Percentiles rank a stretch among this genome's conserved stretches.
Conservation (phyloP, 2,113 vertebrate genomes). For the Oncorhynchus keta region DNA sequence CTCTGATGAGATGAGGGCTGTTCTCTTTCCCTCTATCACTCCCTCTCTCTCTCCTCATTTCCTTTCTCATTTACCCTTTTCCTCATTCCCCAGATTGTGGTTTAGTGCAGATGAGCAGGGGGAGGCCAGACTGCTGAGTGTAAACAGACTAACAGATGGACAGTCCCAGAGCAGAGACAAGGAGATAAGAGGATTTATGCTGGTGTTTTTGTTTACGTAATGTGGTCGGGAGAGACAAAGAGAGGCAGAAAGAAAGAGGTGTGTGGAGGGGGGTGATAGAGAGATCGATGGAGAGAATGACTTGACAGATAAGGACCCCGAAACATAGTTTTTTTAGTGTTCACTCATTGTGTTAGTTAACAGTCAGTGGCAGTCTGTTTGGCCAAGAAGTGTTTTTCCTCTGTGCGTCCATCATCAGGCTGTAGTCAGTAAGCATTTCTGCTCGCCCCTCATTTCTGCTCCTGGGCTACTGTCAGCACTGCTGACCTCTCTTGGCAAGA, state of each 20-base stretch:
- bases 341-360: not conserved
- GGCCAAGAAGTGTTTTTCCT: constrained; percentile 17
- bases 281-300: constrained; percentile 70
- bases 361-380: constrained; percentile 6
- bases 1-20: not conserved
- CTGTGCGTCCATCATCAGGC: constrained; percentile 37
- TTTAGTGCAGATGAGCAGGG: constrained; percentile 20
- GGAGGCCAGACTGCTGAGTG: not conserved
- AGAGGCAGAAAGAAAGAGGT: not conserved
- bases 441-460: constrained; percentile 49
- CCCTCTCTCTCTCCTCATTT: constrained; percentile 9
- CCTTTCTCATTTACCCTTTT: not conserved
- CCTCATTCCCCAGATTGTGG: constrained; percentile 1
- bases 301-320: constrained; percentile 25
- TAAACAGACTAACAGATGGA: constrained; percentile 73
- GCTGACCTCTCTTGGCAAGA: constrained; percentile 62
- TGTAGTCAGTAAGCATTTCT: constrained; percentile 70
- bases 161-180: constrained; percentile 54
- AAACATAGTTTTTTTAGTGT: constrained; percentile 40
- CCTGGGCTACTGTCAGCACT: constrained; percentile 29
- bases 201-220: constrained; percentile 53
- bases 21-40: not conserved
- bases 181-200: constrained; percentile 72
- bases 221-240: constrained; percentile 21
- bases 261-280: constrained; percentile 68